These are phyloP conservation scores for Hemaris fuciformis DNA, from an alignment of 2,888 invertebrate species.

Conservation along the genomic window DNA sequence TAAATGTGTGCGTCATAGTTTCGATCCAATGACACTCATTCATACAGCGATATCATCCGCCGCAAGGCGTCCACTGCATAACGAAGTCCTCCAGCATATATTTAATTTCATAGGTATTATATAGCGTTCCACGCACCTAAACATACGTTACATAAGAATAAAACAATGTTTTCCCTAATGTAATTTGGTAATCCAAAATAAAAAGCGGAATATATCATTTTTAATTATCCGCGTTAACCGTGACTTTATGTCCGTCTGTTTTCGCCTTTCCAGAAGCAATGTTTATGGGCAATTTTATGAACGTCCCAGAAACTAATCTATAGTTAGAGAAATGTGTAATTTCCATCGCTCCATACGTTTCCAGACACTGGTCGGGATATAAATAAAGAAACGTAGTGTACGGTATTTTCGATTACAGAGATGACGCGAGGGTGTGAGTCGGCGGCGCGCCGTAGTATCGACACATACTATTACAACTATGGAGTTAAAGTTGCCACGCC, in stretches of 20 bases:
- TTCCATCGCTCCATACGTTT: slow-evolving; percentile 37
- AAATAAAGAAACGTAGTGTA: slow-evolving; percentile 47
- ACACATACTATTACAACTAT: slow-evolving; percentile 12
- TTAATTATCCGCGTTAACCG: slow-evolving; percentile 2
- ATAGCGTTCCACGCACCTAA: too few species aligned
- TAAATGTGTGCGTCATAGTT: too few species aligned
- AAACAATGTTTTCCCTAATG: background rate
- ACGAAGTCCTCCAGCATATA: too few species aligned
- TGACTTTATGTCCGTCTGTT: slow-evolving; percentile 2
- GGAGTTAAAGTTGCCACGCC: slow-evolving; percentile 7
- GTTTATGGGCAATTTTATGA: slow-evolving; percentile 17
- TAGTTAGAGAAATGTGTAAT: slow-evolving; percentile 39
- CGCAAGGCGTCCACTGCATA: too few species aligned
- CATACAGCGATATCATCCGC: too few species aligned
- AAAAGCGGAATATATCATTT: slow-evolving; percentile 4
- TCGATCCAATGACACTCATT: too few species aligned
- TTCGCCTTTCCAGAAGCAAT: slow-evolving; percentile 17
- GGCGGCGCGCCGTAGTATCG: background rate
- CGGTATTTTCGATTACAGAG: slow-evolving; percentile 51
- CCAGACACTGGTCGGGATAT: slow-evolving; percentile 47
- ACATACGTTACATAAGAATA: background rate
- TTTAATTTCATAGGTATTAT: too few species aligned
- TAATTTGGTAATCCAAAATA: background rate
- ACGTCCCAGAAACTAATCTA: slow-evolving; percentile 28
- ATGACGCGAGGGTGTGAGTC: slow-evolving; percentile 37